phyloP scores from a whole-genome alignment of 1,140 invertebrate species.

The Papilio aristodemus region DNA sequence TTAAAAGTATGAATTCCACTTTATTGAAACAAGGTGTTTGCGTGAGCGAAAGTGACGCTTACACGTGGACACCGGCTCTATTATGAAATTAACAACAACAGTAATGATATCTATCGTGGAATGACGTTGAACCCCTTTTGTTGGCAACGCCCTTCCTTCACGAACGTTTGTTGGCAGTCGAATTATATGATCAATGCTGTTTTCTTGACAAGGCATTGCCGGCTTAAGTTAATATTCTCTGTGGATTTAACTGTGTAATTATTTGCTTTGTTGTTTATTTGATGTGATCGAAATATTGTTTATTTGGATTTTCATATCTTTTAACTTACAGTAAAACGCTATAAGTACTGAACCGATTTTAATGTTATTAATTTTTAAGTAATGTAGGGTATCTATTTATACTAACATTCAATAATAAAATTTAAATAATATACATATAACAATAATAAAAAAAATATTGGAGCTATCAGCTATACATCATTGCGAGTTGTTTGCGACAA shows the following conservation, averaged over 20 bases:
- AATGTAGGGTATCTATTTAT: too few species aligned
- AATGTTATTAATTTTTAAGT: too few species aligned
- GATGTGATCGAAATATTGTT: neutral
- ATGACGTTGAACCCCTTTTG: slow-evolving; percentile 15
- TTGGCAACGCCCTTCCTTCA: slow-evolving; percentile 14
- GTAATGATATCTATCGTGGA: slow-evolving; percentile 20
- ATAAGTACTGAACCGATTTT: too few species aligned
- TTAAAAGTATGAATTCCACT: neutral
- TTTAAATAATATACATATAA: too few species aligned
- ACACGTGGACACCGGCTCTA: neutral
- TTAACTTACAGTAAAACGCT: too few species aligned
- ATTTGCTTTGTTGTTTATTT: slow-evolving; percentile 23
- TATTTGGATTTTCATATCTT: too few species aligned
- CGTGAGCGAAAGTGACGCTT: neutral
- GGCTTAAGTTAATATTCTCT: slow-evolving; percentile 8
- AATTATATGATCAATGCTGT: slow-evolving; percentile 13
- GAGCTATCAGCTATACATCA: too few species aligned
- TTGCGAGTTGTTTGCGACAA: too few species aligned
- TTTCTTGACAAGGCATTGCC: slow-evolving; percentile 14
- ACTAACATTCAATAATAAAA: too few species aligned
- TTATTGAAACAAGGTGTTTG: slow-evolving; percentile 3
- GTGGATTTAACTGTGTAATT: neutral
- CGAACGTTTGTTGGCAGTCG: slow-evolving; percentile 20
- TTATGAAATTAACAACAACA: slow-evolving; percentile 7
- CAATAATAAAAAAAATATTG: too few species aligned